These are phyloP conservation scores for Mus pahari DNA, from an alignment of 2,113 vertebrate species.

Conservation along the genomic window DNA sequence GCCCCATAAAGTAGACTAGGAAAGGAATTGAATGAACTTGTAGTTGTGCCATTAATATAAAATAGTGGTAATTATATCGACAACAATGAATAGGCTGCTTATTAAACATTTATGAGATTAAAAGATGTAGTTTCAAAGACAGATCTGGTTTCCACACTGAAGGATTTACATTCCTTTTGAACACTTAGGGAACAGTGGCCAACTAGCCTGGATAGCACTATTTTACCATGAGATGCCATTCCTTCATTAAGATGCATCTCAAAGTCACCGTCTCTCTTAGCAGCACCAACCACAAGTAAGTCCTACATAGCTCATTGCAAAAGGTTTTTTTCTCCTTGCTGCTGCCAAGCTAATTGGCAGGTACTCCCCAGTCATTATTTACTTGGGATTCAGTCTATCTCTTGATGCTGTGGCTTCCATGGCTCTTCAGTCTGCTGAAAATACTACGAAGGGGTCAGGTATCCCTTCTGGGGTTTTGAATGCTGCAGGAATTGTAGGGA, in stretches of 20 bases:
- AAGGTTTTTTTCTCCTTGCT: neutral
- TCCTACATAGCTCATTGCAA: no score
- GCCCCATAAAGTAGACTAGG: conserved; percentile 4
- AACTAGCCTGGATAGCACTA: neutral
- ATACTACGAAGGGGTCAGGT: neutral
- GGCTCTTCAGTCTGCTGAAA: neutral
- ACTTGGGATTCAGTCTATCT: neutral
- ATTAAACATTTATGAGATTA: conserved; percentile 40
- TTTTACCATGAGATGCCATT: neutral
- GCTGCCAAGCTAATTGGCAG: neutral
- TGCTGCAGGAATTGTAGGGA: neutral
- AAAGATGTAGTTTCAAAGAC: conserved; percentile 46
- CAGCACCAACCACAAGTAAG: neutral
- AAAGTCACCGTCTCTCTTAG: neutral
- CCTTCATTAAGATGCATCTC: neutral
- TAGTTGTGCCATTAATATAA: conserved; percentile 5
- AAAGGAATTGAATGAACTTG: conserved; percentile 35
- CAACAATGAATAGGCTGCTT: conserved; percentile 7
- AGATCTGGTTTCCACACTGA: conserved; percentile 14
- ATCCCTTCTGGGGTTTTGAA: neutral
- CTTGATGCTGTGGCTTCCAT: neutral
- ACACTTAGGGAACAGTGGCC: neutral
- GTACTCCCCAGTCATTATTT: neutral
- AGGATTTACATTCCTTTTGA: conserved; percentile 8
- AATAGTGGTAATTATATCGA: conserved; percentile 29